Evolutionary conservation across 1,140 invertebrate genomes (phyloP), one percentile per base, ranked within the genome.

Genomic region (Rhopalosiphum maidis): DNA sequence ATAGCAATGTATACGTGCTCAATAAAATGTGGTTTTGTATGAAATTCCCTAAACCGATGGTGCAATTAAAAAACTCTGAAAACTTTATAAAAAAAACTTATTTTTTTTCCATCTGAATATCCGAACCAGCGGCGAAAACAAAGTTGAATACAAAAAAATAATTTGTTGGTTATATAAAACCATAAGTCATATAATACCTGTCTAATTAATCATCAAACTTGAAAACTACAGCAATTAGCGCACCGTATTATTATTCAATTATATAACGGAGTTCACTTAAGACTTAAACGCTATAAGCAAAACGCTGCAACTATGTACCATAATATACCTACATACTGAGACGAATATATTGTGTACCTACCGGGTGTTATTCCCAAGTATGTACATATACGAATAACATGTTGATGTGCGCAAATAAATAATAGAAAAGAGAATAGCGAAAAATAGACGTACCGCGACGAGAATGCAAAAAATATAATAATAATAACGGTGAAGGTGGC

Each of bases 141-240:
- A 77, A 77, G 30, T 77, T n/a, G 30, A n/a, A 15, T 77, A 77
- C 60, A 77, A 25, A 77, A 77, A 77, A 77, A 77, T 77, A n/a
- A 77, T 77, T 77, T 77, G 30, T 77, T 77, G 15, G 30, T 77
- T 77, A n/a, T 21, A 77, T n/a, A 77, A 77, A 77, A 77, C 15
- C 60, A n/a, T 77, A 77, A 77, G 60, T 77, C 60, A 77, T n/a
- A n/a, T n/a, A 18, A 77, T n/a, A n/a, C 60, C 60, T 77, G 60
- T 77, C 30, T 77, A 77, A 77, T 77, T 77, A 77, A 77, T 77
- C 60, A 77, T 77, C 60, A 18, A 77, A 77, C 60, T 77, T 77
- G 30, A n/a, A 77, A 77, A 77, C 30, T n/a, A 77, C 60, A 21
- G 60, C 60, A 77, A 77, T 77, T 77, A 77, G n/a, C 60, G 60